Conservation (phyloP, 2,888 invertebrate species). For the Lasioglossum zephyrum region DNA sequence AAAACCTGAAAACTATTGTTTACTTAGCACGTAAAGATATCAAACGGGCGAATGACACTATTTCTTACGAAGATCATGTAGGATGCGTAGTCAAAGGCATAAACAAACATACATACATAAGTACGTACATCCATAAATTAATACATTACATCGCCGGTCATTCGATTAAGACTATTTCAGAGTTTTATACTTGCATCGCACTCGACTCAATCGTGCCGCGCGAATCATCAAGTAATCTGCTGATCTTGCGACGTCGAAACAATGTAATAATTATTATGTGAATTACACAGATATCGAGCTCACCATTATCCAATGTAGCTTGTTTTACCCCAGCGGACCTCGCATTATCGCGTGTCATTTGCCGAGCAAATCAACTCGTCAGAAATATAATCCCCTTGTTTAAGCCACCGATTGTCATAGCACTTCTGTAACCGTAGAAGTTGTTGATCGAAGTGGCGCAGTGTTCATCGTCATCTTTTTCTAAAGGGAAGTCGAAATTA, state of each 20-base stretch:
- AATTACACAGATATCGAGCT: constrained; percentile 76
- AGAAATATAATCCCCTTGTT: constrained; percentile 19
- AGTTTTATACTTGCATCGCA: constrained; percentile 78
- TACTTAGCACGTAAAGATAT: constrained; percentile 59
- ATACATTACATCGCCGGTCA: constrained; percentile 48
- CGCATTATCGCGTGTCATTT: constrained; percentile 22
- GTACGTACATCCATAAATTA: not conserved
- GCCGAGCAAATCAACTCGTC: constrained; percentile 29
- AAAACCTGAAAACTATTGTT: constrained; percentile 54
- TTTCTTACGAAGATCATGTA: constrained; percentile 63
- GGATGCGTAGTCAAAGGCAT: constrained; percentile 56
- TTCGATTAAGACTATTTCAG: constrained; percentile 71
- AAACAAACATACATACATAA: not conserved
- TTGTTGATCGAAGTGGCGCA: constrained; percentile 35
- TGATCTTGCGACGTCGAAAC: constrained; percentile 76
- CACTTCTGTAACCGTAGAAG: constrained; percentile 21
- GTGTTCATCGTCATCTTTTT: constrained; percentile 42
- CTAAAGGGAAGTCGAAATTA: constrained; percentile 23
- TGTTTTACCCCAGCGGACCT: constrained; percentile 54
- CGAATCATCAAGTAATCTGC: constrained; percentile 70
- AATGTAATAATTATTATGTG: constrained; percentile 79
- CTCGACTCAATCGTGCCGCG: constrained; percentile 73
- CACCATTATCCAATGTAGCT: constrained; percentile 62
- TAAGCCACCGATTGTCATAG: constrained; percentile 15
- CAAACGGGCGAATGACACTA: constrained; percentile 57